These are phyloP conservation scores for Amorpha juglandis DNA, from an alignment of 2,888 invertebrate species.

Conservation along the genomic window DNA sequence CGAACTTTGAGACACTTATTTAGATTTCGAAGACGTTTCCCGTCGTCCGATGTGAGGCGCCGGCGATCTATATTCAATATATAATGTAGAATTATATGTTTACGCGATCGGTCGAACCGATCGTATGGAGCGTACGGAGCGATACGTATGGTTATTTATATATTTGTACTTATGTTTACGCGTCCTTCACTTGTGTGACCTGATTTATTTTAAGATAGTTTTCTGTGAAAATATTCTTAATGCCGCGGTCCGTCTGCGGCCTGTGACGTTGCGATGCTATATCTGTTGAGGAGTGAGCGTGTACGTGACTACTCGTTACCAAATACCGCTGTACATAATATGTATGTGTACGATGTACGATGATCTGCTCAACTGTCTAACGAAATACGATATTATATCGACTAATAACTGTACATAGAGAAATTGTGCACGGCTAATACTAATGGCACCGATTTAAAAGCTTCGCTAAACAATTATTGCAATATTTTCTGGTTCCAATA, in stretches of 20 bases:
- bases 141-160: slow-evolving; percentile 59
- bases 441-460: slow-evolving; percentile 23
- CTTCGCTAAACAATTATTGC: neutral
- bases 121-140: slow-evolving; percentile 50
- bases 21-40: slow-evolving; percentile 34
- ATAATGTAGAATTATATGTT: slow-evolving; percentile 38
- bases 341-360: slow-evolving; percentile 41
- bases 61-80: slow-evolving; percentile 29
- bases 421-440: slow-evolving; percentile 37
- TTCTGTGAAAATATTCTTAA: slow-evolving; percentile 62
- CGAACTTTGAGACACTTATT: slow-evolving; percentile 63
- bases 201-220: slow-evolving; percentile 82
- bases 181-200: slow-evolving; percentile 81
- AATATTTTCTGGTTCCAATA: neutral
- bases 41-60: neutral
- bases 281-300: slow-evolving; percentile 38
- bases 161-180: slow-evolving; percentile 58
- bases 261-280: slow-evolving; percentile 30
- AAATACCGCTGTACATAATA: slow-evolving; percentile 63
- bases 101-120: slow-evolving; percentile 59
- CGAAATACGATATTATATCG: slow-evolving; percentile 37
- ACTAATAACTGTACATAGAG: slow-evolving; percentile 56
- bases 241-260: slow-evolving; percentile 58
- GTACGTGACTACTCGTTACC: slow-evolving; percentile 63
- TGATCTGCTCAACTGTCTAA: slow-evolving; percentile 56